Evolutionary conservation across 2,888 invertebrate species (phyloP), one percentile per base, ranked within the genome.

Genomic region (Lottia scabra): DNA sequence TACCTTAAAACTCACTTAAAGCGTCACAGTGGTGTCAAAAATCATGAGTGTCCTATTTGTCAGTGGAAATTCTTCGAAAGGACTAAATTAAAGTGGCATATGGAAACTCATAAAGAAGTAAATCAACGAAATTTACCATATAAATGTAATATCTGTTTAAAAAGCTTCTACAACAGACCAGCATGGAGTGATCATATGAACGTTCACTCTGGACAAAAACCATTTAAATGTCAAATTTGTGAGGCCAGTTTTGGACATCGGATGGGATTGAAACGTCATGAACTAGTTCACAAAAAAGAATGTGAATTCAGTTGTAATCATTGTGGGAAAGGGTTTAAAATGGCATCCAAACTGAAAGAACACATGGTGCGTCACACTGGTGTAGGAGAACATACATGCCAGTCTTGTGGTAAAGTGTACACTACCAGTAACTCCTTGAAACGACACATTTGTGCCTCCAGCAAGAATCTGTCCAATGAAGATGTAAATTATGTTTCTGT

Each of bases 351-450:
- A 65, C 74, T 83, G 30, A 74, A 77, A 12, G 72, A 74, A 16
- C 83, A 83, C 72, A 73, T 80, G 62, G 77, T 74, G 0, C 66
- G 70, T 5, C 83, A 83, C 71, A 81, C 81, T 5, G 75, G 78
- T 16, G 48, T 71, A 45, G 72, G 76, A 44, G 75, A 74, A 10
- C 75, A 78, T 67, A 65, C 38, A 0, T 82, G 82, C 67, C 27
- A 62, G 0, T 26, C n/a, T 19, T 82, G 82, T 70, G 63, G 67
- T 26, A 62, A 67, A 15, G 78, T 78, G 5, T 82, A 78, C 74
- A 79, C 82, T 0, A 71, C 71, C 15, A 46, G 65, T 26, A 56
- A 78, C 1, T 80, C 81, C 1, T 71, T 82, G 16, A 74, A 75
- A 56, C 71, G 78, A 23, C 82, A 82, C 70, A 43, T 23, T 19